Conservation (phyloP, 1,140 invertebrate genomes). For the Papilio glaucus region DNA sequence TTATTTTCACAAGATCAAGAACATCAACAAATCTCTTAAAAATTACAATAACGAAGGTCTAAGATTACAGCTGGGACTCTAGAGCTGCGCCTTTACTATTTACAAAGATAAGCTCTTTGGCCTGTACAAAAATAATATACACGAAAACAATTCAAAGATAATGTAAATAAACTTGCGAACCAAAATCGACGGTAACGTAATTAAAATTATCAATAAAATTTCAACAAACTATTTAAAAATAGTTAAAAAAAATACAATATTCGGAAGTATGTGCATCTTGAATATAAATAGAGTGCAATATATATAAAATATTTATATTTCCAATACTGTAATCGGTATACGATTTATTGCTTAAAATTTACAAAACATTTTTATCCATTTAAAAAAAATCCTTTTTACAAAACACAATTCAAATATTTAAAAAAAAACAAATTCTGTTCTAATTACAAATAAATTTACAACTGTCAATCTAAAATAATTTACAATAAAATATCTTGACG, state of each 20-base stretch:
- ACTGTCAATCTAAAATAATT: conserved; percentile 13
- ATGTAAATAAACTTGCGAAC: conserved; percentile 66
- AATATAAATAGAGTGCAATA: conserved; percentile 30
- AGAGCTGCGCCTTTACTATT: conserved; percentile 61
- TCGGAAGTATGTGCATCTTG: conserved; percentile 43
- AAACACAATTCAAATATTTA: conserved; percentile 14
- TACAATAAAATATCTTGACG: conserved; percentile 3
- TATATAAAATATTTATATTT: conserved; percentile 40
- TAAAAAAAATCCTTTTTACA: conserved; percentile 25
- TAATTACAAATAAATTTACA: conserved; percentile 25
- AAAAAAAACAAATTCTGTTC: not conserved
- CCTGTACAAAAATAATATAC: conserved; percentile 76
- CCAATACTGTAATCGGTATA: conserved; percentile 70
- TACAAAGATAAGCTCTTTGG: conserved; percentile 80
- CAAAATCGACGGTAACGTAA: conserved; percentile 68
- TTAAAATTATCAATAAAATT: conserved; percentile 80
- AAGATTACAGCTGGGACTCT: conserved; percentile 59
- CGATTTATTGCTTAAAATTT: conserved; percentile 51
- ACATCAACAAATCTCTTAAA: conserved; percentile 82
- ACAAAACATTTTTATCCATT: conserved; percentile 42
- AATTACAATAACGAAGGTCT: conserved; percentile 79
- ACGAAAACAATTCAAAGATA: conserved; percentile 61
- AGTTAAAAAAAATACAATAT: conserved; percentile 49
- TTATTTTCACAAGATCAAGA: conserved; percentile 81
- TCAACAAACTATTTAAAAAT: conserved; percentile 61